phyloP scores from a whole-genome alignment of 2,113 vertebrate genomes.

The Thryonomys swinderianus region DNA sequence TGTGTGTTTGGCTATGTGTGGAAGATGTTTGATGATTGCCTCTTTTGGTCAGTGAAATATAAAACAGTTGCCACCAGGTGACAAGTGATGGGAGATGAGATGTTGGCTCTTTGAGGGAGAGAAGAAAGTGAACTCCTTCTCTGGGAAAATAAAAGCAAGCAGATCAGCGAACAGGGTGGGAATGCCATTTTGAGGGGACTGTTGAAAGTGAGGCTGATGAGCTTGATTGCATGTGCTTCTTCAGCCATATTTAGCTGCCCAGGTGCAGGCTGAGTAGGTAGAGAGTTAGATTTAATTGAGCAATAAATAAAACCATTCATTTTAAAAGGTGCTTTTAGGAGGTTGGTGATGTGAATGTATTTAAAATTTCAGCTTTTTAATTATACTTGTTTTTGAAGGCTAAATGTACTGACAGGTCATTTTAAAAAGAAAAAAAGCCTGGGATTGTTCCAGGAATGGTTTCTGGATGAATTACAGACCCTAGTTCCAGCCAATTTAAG shows the following conservation, averaged over 20 bases:
- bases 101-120: not conserved
- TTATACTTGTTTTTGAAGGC: not conserved
- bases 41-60: not conserved
- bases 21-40: not conserved
- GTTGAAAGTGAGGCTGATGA: not conserved
- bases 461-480: slow-evolving; percentile 27
- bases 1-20: not conserved
- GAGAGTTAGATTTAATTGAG: slow-evolving; percentile 4
- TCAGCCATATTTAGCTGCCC: not conserved
- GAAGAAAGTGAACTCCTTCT: not conserved
- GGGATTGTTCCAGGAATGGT: slow-evolving; percentile 25
- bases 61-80: not conserved
- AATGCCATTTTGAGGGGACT: not conserved
- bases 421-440: not conserved
- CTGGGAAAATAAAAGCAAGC: not conserved
- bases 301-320: slow-evolving; percentile 13
- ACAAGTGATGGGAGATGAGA: not conserved
- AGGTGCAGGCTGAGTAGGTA: not conserved
- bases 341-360: slow-evolving; percentile 5
- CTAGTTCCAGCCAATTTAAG: slow-evolving; percentile 48
- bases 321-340: slow-evolving; percentile 47
- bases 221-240: not conserved
- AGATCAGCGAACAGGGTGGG: not conserved
- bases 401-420: not conserved
- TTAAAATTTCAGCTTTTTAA: slow-evolving; percentile 58